Evolutionary conservation across 2,888 invertebrate species (phyloP).

Genomic region (Leptopilina myrica): DNA sequence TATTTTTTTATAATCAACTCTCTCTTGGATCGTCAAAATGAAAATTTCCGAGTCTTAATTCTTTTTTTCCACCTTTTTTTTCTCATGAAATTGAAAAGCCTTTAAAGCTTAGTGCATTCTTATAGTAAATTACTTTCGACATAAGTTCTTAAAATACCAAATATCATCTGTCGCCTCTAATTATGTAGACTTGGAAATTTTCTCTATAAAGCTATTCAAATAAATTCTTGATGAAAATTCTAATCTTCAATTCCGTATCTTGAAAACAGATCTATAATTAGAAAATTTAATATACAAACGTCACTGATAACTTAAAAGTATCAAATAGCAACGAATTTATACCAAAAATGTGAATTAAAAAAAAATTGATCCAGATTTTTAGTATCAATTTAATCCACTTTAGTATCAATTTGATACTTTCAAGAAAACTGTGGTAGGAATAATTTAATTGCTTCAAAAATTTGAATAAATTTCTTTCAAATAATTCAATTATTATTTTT

Average conservation of each 20-base stretch:
- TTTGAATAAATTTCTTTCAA: too few relatives aligned
- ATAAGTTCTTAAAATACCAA: slow-evolving; percentile 11
- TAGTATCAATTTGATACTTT: too few relatives aligned
- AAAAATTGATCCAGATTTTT: too few relatives aligned
- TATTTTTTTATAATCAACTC: slow-evolving; percentile 8
- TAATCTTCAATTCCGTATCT: neutral
- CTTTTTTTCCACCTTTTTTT: neutral
- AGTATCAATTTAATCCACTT: too few relatives aligned
- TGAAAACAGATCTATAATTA: neutral
- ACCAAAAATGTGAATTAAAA: too few relatives aligned
- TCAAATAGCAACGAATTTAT: too few relatives aligned
- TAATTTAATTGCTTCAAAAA: too few relatives aligned
- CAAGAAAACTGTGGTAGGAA: too few relatives aligned
- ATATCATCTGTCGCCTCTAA: slow-evolving; percentile 12
- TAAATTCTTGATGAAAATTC: neutral
- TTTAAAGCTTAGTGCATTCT: neutral
- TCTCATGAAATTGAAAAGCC: neutral
- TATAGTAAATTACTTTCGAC: slow-evolving; percentile 9
- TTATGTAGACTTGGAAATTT: neutral
- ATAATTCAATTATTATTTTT: too few relatives aligned
- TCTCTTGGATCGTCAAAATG: neutral
- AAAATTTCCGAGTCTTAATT: neutral
- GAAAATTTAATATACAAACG: too few relatives aligned
- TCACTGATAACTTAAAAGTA: too few relatives aligned
- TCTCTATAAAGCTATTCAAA: neutral